A percentile compares a stretch with the other conserved stretches of the same genome.
Conservation (phyloP, 2,797 vertebrate genomes). For the Pteronotus mesoamericanus region DNA sequence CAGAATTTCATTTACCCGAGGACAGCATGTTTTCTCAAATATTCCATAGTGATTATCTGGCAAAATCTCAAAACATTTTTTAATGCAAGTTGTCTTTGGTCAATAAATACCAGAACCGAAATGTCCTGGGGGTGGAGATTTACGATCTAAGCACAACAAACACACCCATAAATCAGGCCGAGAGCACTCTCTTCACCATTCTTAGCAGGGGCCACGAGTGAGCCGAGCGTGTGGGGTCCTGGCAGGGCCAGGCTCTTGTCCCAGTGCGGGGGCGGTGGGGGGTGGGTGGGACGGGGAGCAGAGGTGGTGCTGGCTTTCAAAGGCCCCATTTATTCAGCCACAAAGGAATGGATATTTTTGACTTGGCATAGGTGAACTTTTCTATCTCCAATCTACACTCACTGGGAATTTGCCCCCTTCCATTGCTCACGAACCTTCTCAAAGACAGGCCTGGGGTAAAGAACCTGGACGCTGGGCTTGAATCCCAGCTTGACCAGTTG, state of each 20-base stretch:
- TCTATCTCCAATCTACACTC: background rate
- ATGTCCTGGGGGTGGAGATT: conserved; percentile 90
- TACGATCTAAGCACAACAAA: conserved; percentile 87
- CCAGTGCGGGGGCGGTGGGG: rapidly evolving
- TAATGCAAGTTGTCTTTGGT: conserved; percentile 88
- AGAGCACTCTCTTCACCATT: conserved; percentile 83
- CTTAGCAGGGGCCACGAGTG: conserved; percentile 56
- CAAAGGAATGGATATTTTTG: too few relatives aligned
- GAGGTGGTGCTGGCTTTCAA: background rate
- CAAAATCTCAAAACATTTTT: conserved; percentile 89
- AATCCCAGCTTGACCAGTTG: background rate
- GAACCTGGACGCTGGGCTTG: background rate
- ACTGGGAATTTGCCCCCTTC: background rate
- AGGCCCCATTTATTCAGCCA: background rate
- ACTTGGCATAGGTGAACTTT: background rate
- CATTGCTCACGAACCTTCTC: background rate
- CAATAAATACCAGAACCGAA: conserved; percentile 91
- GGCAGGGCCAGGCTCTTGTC: background rate
- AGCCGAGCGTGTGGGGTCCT: background rate
- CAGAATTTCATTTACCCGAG: conserved; percentile 73
- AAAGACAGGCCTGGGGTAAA: background rate
- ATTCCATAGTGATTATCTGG: conserved; percentile 90
- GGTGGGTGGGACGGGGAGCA: background rate
- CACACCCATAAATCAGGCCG: conserved; percentile 88
- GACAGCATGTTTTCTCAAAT: conserved; percentile 85